Base-by-base conservation (phyloP, 2,113 vertebrate species). In the Thymallus thymallus region DNA sequence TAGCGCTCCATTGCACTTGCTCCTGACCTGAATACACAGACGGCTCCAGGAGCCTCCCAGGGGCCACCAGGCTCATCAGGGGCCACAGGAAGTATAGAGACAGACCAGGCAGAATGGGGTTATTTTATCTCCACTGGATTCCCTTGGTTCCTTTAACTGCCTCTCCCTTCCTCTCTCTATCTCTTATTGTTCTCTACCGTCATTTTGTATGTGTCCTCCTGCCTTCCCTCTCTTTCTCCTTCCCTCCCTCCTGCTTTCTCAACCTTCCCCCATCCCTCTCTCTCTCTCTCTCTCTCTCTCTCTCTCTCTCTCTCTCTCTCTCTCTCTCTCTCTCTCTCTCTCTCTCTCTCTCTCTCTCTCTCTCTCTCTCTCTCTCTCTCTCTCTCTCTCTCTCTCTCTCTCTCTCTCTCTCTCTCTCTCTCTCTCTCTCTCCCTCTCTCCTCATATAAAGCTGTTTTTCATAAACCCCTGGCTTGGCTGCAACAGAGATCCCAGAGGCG, bases 391-490 rank as follows among this genome's bases (percentile, higher is more conserved):
- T 76, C 45, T 76, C n/a, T 67, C 32, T 68, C 51, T 66, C 41
- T 65, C 58, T 66, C 76, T 84, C 30, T 51, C 22, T 60, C 65
- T 9, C 20, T 3, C 67, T 51, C 32, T 29, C 18, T 41, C 45
- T n/a, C 35, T 61, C 71, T 12, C 30, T 13, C 41, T 23, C 61
- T 23, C 24, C 79, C 66, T 69, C 62, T 51, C 78, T 79, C 72
- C 78, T 72, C 76, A 79, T 74, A 84, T 74, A 74, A 84, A 81
- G 79, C 79, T 92, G 92, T 88, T 91, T 92, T 90, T 91, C 89
- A 91, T 91, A 90, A 91, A 89, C 82, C 87, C 80, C 82, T 88
- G 88, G 88, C 90, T 76, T 88, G 88, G 88, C 90, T 76, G 77
- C 79, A 76, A 83, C 81, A 82, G 78, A 51, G 67, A 75, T 91